A percentile compares a stretch with the other conserved stretches of the same genome.
Conservation (phyloP, 2,888 invertebrate genomes). For the Uloborus plumipes region DNA sequence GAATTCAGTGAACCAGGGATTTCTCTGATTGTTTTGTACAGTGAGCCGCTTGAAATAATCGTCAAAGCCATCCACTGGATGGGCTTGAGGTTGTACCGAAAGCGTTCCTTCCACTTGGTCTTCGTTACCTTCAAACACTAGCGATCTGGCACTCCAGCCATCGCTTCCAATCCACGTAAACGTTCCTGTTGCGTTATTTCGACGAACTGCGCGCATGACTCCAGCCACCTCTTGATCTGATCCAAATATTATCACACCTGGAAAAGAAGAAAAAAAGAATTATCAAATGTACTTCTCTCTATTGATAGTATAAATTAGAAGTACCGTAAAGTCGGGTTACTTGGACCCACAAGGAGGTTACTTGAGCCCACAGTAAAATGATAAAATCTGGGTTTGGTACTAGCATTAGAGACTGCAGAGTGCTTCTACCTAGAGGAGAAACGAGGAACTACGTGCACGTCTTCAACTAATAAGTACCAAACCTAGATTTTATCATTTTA, state of each 20-base stretch:
- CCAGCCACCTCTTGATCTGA: conserved; percentile 97
- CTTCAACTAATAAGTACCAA: too few relatives aligned
- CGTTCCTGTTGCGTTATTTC: conserved; percentile 87
- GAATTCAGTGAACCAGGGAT: conserved; percentile 97
- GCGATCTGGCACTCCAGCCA: conserved; percentile 89
- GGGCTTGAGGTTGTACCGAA: conserved; percentile 93
- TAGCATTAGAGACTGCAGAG: too few relatives aligned
- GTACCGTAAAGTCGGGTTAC: too few relatives aligned
- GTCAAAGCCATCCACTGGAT: conserved; percentile 88
- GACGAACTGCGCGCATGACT: conserved; percentile 91
- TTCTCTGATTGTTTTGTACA: conserved; percentile 87
- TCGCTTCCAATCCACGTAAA: conserved; percentile 98
- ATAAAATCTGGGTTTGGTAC: too few relatives aligned
- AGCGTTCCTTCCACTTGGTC: conserved; percentile 91
- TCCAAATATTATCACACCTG: conserved; percentile 95
- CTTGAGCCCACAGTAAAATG: too few relatives aligned
- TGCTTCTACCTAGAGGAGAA: too few relatives aligned
- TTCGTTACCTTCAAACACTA: conserved; percentile 90
- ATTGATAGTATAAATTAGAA: too few relatives aligned
- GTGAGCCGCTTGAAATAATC: conserved; percentile 87
- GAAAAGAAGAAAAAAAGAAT: too few relatives aligned
- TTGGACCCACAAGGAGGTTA: too few relatives aligned
- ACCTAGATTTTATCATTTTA: too few relatives aligned
- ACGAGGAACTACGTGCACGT: too few relatives aligned
- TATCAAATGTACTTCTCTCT: too few relatives aligned